A percentile compares a stretch with the other conserved stretches of the same genome.
These are phyloP conservation scores for Fulica atra DNA, from an alignment of 2,113 vertebrate genomes.

Conservation along the genomic window DNA sequence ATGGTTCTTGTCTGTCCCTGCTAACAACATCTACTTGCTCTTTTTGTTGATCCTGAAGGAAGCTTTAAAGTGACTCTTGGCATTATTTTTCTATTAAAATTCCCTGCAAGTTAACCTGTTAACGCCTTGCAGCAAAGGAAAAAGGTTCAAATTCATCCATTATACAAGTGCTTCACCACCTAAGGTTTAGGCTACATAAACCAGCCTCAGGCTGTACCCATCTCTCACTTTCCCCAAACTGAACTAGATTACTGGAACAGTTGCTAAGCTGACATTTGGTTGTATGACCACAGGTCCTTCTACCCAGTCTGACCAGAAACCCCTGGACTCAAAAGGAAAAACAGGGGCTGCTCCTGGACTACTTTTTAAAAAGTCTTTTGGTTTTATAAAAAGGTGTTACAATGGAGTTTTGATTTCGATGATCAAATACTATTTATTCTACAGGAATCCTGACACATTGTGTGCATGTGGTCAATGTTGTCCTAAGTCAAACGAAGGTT, in stretches of 20 bases:
- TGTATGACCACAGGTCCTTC: not conserved
- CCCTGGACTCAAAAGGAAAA: not conserved
- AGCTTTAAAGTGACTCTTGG: not conserved
- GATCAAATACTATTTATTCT: not conserved
- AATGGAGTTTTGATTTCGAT: not conserved
- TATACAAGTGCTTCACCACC: not conserved
- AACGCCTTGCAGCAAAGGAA: not conserved
- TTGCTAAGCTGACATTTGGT: not conserved
- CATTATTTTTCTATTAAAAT: not conserved
- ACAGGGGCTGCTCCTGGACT: not conserved
- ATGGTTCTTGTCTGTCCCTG: not conserved
- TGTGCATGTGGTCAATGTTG: not conserved
- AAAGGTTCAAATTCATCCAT: not conserved
- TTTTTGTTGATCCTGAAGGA: not conserved
- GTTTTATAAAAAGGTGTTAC: not conserved
- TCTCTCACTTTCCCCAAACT: not conserved
- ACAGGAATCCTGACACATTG: not conserved
- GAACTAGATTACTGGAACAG: not conserved
- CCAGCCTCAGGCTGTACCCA: not conserved
- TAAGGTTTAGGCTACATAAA: not conserved
- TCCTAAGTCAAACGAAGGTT: not conserved
- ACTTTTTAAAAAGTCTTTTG: not conserved
- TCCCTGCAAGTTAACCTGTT: not conserved
- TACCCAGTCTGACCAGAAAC: not conserved
- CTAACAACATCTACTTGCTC: not conserved